Percentiles rank a stretch among this genome's conserved stretches.
Conservation (phyloP, 2,113 vertebrate genomes). For the Lagenorhynchus albirostris region DNA sequence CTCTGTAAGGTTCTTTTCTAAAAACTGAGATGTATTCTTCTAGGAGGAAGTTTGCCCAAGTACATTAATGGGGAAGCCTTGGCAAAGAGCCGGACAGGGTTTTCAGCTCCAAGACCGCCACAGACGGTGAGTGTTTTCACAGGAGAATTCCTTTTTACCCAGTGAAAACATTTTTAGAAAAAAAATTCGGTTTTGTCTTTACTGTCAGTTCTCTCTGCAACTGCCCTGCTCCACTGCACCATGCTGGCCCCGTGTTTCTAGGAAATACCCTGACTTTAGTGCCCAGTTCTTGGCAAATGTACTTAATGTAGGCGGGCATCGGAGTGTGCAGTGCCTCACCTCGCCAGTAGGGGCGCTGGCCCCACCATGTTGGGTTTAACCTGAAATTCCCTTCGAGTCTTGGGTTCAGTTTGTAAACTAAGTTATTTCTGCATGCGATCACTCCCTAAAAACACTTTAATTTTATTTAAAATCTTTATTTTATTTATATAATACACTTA, state of each 20-base stretch:
- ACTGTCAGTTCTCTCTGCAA: neutral
- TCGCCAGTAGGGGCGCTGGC: neutral
- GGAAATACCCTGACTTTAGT: neutral
- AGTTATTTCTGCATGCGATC: neutral
- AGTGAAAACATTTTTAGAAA: neutral
- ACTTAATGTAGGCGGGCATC: neutral
- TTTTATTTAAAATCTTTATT: slow-evolving; percentile 14
- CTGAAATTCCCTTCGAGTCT: neutral
- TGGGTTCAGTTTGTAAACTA: neutral
- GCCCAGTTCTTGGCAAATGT: neutral
- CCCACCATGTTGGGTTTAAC: neutral
- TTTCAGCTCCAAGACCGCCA: neutral
- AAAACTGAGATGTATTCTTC: neutral
- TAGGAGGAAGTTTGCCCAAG: neutral
- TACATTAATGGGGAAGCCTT: neutral
- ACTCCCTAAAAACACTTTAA: neutral
- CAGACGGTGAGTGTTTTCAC: neutral
- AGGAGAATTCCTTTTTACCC: neutral
- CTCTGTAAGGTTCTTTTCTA: neutral
- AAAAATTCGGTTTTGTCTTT: neutral
- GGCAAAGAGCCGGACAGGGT: neutral
- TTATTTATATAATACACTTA: neutral
- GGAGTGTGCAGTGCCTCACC: neutral
- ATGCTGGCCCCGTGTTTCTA: neutral
- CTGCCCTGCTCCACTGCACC: neutral